Percentiles rank a stretch among this genome's conserved stretches.
These are phyloP conservation scores for Mycteria americana DNA, from an alignment of 2,797 vertebrate genomes.

Conservation along the genomic window DNA sequence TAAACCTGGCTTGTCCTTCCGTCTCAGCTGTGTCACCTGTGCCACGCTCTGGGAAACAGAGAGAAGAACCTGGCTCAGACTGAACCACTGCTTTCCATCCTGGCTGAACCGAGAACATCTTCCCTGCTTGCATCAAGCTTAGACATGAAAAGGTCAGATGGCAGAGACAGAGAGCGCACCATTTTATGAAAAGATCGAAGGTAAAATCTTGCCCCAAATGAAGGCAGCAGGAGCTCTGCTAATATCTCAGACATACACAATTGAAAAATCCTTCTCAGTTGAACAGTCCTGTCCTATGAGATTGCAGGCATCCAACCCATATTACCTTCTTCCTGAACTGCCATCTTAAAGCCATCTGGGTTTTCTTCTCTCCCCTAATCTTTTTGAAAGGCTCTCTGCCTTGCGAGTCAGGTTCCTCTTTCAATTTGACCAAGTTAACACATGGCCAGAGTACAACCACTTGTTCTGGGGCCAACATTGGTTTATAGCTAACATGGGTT, in stretches of 20 bases:
- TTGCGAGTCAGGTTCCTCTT: not conserved
- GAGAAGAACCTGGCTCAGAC: not conserved
- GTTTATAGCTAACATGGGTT: not conserved
- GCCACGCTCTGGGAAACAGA: not conserved
- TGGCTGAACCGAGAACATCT: not conserved
- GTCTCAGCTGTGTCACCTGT: not conserved
- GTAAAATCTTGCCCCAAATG: not conserved
- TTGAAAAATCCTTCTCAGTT: not conserved
- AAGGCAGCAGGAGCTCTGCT: not conserved
- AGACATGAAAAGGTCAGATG: slow-evolving; percentile 14
- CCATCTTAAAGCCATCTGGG: not conserved
- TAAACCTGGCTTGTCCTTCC: not conserved
- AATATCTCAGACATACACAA: not conserved
- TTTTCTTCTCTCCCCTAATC: not conserved
- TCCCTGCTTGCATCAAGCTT: not conserved
- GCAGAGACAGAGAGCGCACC: not conserved
- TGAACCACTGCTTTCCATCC: not conserved
- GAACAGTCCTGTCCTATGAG: not conserved
- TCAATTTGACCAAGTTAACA: not conserved
- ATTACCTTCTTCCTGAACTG: not conserved
- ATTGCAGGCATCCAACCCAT: not conserved
- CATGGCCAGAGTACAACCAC: not conserved
- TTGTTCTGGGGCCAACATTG: not conserved
- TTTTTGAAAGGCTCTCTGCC: not conserved
- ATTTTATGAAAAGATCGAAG: not conserved